A percentile compares a stretch with the other conserved stretches of the same genome.
These are phyloP conservation scores for Leucopsar rothschildi DNA, from an alignment of 2,113 vertebrate species.

Conservation along the genomic window DNA sequence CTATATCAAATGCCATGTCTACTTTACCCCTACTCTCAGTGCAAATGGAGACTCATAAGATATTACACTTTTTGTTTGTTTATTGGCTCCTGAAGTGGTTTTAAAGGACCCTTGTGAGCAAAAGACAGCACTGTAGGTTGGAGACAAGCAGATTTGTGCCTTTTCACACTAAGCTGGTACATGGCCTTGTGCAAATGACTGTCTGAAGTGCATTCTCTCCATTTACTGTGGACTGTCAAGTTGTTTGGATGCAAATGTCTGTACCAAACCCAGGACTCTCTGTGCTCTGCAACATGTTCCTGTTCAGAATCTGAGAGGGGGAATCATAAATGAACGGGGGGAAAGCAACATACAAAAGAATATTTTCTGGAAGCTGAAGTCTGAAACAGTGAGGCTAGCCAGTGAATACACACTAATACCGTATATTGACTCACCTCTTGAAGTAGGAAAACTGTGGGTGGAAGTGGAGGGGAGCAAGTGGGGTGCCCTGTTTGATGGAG, in stretches of 20 bases:
- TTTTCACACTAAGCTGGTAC: background rate
- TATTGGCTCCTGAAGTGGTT: background rate
- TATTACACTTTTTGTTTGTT: background rate
- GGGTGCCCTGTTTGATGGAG: background rate
- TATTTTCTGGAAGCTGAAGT: background rate
- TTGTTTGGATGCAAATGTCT: background rate
- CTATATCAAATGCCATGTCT: background rate
- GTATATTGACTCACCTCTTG: background rate
- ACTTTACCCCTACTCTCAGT: background rate
- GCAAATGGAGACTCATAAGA: background rate
- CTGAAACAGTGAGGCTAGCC: background rate
- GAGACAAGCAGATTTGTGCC: background rate
- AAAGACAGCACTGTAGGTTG: background rate
- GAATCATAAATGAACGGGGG: accelerated
- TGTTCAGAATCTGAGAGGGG: background rate
- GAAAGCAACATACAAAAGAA: background rate
- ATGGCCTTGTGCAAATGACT: background rate
- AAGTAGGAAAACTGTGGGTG: background rate
- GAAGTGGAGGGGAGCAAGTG: background rate
- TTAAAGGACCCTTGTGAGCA: background rate
- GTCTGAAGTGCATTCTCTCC: background rate
- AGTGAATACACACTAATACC: background rate
- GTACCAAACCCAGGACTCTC: background rate
- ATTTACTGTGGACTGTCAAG: background rate
- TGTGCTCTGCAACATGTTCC: background rate